Conservation (phyloP, 2,888 invertebrate genomes). For the Fragum sueziense region DNA sequence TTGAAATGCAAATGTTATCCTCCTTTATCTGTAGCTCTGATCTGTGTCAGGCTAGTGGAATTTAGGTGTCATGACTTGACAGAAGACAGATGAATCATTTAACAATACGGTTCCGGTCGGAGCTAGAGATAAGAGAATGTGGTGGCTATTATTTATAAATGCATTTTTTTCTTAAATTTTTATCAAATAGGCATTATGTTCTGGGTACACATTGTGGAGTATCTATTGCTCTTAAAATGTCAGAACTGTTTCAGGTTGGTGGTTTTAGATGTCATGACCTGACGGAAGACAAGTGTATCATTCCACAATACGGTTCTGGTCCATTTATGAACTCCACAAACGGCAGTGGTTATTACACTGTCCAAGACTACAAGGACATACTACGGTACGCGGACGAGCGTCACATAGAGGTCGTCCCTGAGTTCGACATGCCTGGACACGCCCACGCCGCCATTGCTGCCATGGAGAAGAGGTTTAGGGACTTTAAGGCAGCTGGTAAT, state of each 20-base stretch:
- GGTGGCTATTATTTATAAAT: too few species aligned
- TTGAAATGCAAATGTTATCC: too few species aligned
- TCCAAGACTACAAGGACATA: constrained; percentile 68
- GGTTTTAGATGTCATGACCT: constrained; percentile 74
- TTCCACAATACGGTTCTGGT: constrained; percentile 70
- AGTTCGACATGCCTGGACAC: constrained; percentile 78
- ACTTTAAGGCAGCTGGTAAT: background rate
- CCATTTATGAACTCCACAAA: constrained; percentile 51
- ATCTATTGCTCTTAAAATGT: too few species aligned
- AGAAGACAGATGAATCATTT: too few species aligned
- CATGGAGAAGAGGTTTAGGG: background rate
- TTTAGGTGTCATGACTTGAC: too few species aligned
- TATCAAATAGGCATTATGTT: too few species aligned
- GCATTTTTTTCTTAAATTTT: too few species aligned
- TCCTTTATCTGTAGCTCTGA: too few species aligned
- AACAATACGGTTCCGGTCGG: too few species aligned
- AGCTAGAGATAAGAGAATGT: too few species aligned
- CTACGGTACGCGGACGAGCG: constrained; percentile 63
- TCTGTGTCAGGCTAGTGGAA: too few species aligned
- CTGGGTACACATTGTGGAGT: too few species aligned
- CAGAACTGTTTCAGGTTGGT: constrained; percentile 55
- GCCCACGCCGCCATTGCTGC: constrained; percentile 45
- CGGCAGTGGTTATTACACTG: constrained; percentile 67
- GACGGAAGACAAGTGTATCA: constrained; percentile 63
- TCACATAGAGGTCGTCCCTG: constrained; percentile 75